Conservation (phyloP, 35 echinoderm and acorn worm genomes). For the Diadema setosum region DNA sequence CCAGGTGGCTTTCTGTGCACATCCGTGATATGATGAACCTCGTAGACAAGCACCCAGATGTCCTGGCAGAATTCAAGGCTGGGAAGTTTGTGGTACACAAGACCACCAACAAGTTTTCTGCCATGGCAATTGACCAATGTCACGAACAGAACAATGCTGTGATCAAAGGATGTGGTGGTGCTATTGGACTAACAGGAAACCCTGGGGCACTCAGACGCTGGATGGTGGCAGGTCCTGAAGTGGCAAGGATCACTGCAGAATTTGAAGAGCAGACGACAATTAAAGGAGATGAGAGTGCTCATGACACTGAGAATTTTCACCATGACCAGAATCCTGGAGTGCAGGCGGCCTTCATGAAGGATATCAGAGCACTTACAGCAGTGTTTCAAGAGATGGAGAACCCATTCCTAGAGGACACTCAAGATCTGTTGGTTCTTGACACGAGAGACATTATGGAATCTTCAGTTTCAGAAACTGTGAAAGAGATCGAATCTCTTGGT, state of each 20-base stretch:
- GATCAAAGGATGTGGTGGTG: slow-evolving; percentile 52
- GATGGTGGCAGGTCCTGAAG: slow-evolving; percentile 61
- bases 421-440: slow-evolving; percentile 1
- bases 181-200: slow-evolving; percentile 46
- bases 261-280: slow-evolving; percentile 9
- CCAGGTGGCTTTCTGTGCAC: slow-evolving; percentile 57
- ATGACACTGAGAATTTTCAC: slow-evolving; percentile 18
- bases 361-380: slow-evolving; percentile 5
- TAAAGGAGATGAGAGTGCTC: background rate
- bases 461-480: background rate
- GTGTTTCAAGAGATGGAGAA: slow-evolving; percentile 40
- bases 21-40: slow-evolving; percentile 43
- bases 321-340: background rate
- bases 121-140: slow-evolving; percentile 62
- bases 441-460: slow-evolving; percentile 28
- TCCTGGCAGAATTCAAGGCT: slow-evolving; percentile 36
- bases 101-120: slow-evolving; percentile 43
- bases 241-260: slow-evolving; percentile 51
- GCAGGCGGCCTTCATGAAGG: background rate
- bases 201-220: slow-evolving; percentile 31
- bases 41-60: background rate
- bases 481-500: background rate
- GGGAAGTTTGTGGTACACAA: slow-evolving; percentile 44
- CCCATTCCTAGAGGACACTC: slow-evolving; percentile 41
- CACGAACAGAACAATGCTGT: slow-evolving; percentile 73